phyloP scores from a whole-genome alignment of 2,797 vertebrate genomes.

The Synaphobranchus kaupii region DNA sequence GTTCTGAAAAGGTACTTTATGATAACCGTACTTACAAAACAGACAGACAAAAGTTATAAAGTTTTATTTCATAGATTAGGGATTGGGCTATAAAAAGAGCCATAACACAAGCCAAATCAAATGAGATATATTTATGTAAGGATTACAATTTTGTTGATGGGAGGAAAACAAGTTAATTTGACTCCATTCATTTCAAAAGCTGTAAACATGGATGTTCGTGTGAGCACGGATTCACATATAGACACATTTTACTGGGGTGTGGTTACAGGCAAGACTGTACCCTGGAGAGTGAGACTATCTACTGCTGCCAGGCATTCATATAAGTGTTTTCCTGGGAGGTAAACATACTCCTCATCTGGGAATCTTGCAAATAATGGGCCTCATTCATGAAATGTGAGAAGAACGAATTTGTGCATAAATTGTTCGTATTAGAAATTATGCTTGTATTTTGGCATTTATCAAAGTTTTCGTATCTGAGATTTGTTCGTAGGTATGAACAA shows the following conservation, averaged over 20 bases:
- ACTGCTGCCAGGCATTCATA: neutral
- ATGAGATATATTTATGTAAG: neutral
- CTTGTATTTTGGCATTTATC: no score
- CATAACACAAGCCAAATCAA: slow-evolving; percentile 8
- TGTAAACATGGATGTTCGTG: neutral
- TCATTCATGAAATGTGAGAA: no score
- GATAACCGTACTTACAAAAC: neutral
- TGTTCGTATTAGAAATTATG: no score
- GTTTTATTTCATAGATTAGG: neutral
- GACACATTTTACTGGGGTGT: neutral
- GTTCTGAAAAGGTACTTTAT: neutral
- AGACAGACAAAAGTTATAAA: neutral
- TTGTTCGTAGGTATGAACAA: no score
- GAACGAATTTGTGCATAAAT: no score
- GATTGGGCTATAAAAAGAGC: neutral
- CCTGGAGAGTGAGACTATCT: no score
- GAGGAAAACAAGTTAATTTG: neutral
- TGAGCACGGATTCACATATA: neutral
- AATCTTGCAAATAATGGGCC: no score
- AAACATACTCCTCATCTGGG: neutral
- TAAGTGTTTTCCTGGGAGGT: neutral
- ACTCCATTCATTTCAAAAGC: no score
- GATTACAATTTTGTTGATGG: neutral
- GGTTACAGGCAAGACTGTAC: neutral
- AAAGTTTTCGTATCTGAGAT: no score